Evolutionary conservation across 2,888 invertebrate genomes (phyloP).

Genomic region (Penaeus monodon): DNA sequence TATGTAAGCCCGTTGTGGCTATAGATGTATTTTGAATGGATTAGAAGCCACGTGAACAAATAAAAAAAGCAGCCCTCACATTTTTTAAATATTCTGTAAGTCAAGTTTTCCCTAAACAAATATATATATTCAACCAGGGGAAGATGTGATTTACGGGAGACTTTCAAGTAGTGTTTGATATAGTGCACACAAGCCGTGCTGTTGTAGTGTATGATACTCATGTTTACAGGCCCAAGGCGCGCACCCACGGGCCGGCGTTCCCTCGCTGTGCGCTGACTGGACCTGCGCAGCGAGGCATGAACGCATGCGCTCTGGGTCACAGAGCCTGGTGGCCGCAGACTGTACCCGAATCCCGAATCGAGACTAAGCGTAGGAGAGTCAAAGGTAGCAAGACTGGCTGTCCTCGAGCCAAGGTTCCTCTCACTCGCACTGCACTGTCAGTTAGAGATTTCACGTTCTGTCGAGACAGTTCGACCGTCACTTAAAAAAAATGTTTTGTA

Average conservation of each 20-base stretch:
- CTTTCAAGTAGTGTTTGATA: too few relatives aligned
- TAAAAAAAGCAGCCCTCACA: conserved; percentile 4
- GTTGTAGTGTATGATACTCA: conserved; percentile 3
- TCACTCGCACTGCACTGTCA: too few relatives aligned
- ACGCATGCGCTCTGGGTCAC: conserved; percentile 10
- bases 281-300: conserved; percentile 56
- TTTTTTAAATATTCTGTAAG: not conserved
- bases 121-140: not conserved
- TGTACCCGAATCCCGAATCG: not conserved
- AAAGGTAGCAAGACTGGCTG: not conserved
- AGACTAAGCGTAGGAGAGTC: not conserved
- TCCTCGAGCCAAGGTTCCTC: too few relatives aligned
- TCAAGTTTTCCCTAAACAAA: conserved; percentile 16
- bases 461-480: too few relatives aligned
- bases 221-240: not conserved
- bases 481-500: too few relatives aligned
- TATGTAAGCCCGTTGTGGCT: conserved; percentile 6
- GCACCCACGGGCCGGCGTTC: conserved; percentile 23
- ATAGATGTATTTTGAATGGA: conserved; percentile 24
- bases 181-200: too few relatives aligned
- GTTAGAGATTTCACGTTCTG: too few relatives aligned
- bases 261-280: conserved; percentile 60
- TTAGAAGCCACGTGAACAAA: conserved; percentile 5
- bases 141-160: too few relatives aligned
- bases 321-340: not conserved